These are phyloP conservation scores for Stigmatopora argus DNA, from an alignment of 2,113 vertebrate species.

Conservation along the genomic window DNA sequence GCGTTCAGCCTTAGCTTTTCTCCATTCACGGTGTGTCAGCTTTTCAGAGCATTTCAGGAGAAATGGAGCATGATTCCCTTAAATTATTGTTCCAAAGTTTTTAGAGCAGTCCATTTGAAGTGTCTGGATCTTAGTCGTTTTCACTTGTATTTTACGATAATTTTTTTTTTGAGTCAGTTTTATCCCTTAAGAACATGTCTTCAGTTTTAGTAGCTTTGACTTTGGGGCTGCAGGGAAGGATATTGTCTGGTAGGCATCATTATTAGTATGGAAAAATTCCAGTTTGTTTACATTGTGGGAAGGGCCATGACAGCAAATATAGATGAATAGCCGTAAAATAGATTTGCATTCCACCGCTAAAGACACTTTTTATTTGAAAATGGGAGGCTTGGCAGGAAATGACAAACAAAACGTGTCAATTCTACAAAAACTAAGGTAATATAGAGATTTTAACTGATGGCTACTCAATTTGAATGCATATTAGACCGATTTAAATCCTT, in stretches of 20 bases:
- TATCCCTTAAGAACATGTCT: too few species aligned
- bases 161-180: too few species aligned
- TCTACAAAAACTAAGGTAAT: too few species aligned
- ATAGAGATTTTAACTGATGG: too few species aligned
- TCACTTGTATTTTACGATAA: background rate
- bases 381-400: too few species aligned
- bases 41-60: constrained; percentile 31
- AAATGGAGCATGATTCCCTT: constrained; percentile 27
- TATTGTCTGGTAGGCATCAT: constrained; percentile 52
- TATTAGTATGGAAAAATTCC: constrained; percentile 4
- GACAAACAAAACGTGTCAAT: too few species aligned
- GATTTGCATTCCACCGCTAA: background rate
- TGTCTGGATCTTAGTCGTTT: background rate
- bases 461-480: too few species aligned
- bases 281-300: too few species aligned
- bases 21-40: constrained; percentile 7
- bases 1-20: constrained; percentile 17
- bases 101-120: background rate
- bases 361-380: too few species aligned
- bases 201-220: constrained; percentile 10
- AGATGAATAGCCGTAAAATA: too few species aligned
- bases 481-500: too few species aligned
- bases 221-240: constrained; percentile 18
- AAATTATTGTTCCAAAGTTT: background rate
- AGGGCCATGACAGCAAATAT: too few species aligned